Evolutionary conservation across 1,140 invertebrate genomes (phyloP), one percentile per base, ranked within the genome.

Genomic region (Nasonia giraulti): DNA sequence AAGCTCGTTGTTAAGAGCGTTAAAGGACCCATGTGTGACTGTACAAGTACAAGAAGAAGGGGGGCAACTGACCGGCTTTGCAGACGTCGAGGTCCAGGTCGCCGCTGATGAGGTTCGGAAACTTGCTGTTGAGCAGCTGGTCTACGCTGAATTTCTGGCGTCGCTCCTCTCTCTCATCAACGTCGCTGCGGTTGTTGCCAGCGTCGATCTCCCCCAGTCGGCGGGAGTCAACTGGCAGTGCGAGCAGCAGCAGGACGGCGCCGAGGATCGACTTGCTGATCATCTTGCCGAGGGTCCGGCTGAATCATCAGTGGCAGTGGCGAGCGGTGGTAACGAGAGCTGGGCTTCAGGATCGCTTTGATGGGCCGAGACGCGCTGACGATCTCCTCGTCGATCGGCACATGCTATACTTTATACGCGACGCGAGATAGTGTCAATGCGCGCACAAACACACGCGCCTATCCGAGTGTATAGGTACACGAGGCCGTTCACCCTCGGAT

Each of bases 11-110:
- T 62, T 62, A 1, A n/a, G 55, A 62, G 55, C 4, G 44, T 55
- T 55, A 5, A 55, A 14, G 50, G 50, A 20, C 0, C 8, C 11
- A 12, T 47, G 27, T 27, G 27, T 27, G 27, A 27, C 27, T 27
- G 27, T 27, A 27, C 27, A 27, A 27, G 27, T 1, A 27, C 2
- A n/a, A 1, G 17, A 7, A 20, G 2, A 68, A 37, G 80, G 74
- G 75, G 17, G 14, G 17, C 55, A 84, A 94, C 95, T 96, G 93
- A 97, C 96, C 96, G 89, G 96, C 96, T 94, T 97, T 97, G 92
- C 97, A 97, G 85, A 97, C 95, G 93, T 98, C 97, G 93, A 97
- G 92, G 91, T 97, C 96, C 77, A 96, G 90, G 92, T 98, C 97
- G 87, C 94, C 94, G 47, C 96, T 96, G 55, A 95, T 94, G 89